A percentile compares a stretch with the other conserved stretches of the same genome.
Evolutionary conservation across 2,888 invertebrate genomes (phyloP).

Genomic region (Rhagophthalmus giganteus): DNA sequence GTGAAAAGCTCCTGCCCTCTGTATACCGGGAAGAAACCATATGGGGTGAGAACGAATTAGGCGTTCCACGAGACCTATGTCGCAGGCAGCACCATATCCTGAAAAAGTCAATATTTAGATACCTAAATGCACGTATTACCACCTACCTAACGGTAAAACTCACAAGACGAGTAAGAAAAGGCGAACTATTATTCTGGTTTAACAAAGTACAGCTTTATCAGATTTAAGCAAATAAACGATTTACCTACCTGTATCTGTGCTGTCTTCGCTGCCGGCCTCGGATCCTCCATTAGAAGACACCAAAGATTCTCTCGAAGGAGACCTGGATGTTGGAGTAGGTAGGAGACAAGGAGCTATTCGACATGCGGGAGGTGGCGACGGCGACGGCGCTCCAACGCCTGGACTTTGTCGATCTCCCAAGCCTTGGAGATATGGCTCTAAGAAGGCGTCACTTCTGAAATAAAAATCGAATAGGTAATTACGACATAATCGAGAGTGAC

Average conservation of each 20-base stretch:
- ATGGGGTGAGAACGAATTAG: slow-evolving; percentile 90
- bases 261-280: slow-evolving; percentile 61
- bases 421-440: slow-evolving; percentile 73
- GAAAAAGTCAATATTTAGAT: too few species aligned
- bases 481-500: too few species aligned
- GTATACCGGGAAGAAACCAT: slow-evolving; percentile 94
- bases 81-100: slow-evolving; percentile 76
- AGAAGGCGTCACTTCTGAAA: slow-evolving; percentile 73
- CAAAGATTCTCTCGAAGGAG: slow-evolving; percentile 62
- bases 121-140: too few species aligned
- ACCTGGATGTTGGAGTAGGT: slow-evolving; percentile 53
- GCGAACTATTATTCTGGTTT: too few species aligned
- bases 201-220: too few species aligned
- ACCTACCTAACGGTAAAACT: too few species aligned
- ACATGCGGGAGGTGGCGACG: slow-evolving; percentile 52
- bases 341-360: slow-evolving; percentile 41
- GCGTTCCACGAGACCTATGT: slow-evolving; percentile 83
- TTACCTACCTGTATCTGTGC: slow-evolving; percentile 51
- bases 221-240: too few species aligned
- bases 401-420: slow-evolving; percentile 55
- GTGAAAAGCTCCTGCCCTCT: slow-evolving; percentile 91
- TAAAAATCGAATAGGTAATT: not conserved
- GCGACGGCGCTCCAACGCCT: slow-evolving; percentile 55
- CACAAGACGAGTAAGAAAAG: too few species aligned
- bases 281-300: slow-evolving; percentile 65